These are phyloP conservation scores for Malurus cyaneus DNA, from an alignment of 2,113 vertebrate genomes.

Conservation along the genomic window DNA sequence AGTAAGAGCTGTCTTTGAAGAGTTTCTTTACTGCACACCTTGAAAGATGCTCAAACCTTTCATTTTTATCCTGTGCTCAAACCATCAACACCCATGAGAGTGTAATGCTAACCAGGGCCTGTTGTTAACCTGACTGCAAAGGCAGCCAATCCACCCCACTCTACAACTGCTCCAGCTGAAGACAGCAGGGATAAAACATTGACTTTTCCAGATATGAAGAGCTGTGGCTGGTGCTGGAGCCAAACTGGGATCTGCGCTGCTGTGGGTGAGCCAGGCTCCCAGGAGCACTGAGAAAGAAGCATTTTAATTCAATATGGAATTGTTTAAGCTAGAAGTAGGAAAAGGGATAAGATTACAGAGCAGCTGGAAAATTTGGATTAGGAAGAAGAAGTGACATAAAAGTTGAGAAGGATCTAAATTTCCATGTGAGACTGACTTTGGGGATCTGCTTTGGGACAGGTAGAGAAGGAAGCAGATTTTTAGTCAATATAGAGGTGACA, in stretches of 20 bases:
- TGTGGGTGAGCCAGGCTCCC: neutral
- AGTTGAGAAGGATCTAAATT: neutral
- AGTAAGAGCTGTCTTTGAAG: neutral
- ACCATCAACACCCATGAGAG: neutral
- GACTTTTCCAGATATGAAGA: neutral
- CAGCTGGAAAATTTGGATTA: neutral
- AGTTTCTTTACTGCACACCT: rapidly evolving
- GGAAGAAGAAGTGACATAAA: neutral
- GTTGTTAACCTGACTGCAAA: neutral
- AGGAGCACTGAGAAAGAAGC: neutral
- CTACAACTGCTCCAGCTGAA: rapidly evolving
- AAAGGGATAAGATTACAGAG: neutral
- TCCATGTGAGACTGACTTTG: neutral
- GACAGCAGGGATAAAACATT: neutral
- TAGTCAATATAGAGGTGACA: neutral
- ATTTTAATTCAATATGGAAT: neutral
- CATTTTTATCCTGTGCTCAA: neutral
- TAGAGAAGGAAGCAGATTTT: neutral
- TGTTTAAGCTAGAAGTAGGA: neutral
- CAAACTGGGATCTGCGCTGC: neutral
- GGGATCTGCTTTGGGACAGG: neutral
- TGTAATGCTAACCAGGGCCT: neutral
- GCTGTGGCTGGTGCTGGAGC: neutral
- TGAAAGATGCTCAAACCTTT: neutral
- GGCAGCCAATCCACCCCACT: neutral